These are phyloP conservation scores for Drosophila burlai DNA, from an alignment of 1,140 invertebrate species.

Conservation along the genomic window DNA sequence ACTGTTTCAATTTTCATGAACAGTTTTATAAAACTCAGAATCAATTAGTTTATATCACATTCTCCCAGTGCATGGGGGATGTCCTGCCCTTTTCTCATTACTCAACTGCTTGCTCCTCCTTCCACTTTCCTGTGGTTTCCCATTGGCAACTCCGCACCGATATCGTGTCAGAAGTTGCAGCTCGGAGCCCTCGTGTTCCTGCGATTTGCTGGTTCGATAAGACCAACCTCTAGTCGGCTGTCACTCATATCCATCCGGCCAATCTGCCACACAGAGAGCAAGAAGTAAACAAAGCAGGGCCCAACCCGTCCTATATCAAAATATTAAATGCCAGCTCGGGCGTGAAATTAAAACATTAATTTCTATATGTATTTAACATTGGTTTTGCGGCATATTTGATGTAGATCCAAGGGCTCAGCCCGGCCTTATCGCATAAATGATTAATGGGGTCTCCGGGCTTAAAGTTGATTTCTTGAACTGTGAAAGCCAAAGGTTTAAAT, in stretches of 20 bases:
- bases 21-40: not conserved
- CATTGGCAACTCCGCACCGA: conserved; percentile 37
- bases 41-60: not conserved
- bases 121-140: conserved; percentile 20
- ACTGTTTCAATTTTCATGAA: not conserved
- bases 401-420: conserved; percentile 16
- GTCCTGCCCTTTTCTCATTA: conserved; percentile 34
- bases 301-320: conserved; percentile 35
- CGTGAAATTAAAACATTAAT: conserved; percentile 84
- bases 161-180: conserved; percentile 35
- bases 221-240: conserved; percentile 21
- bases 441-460: conserved; percentile 25
- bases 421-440: conserved; percentile 51
- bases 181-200: conserved; percentile 7
- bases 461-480: conserved; percentile 6
- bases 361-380: conserved; percentile 50
- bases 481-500: not conserved
- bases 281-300: conserved; percentile 37
- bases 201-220: conserved; percentile 34
- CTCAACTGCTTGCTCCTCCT: conserved; percentile 30
- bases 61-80: conserved; percentile 1
- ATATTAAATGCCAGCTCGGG: conserved; percentile 77
- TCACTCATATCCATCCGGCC: conserved; percentile 36
- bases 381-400: conserved; percentile 51
- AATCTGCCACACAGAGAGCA: conserved; percentile 9